phyloP scores from a whole-genome alignment of 2,888 invertebrate genomes.

The Metalampra italica region DNA sequence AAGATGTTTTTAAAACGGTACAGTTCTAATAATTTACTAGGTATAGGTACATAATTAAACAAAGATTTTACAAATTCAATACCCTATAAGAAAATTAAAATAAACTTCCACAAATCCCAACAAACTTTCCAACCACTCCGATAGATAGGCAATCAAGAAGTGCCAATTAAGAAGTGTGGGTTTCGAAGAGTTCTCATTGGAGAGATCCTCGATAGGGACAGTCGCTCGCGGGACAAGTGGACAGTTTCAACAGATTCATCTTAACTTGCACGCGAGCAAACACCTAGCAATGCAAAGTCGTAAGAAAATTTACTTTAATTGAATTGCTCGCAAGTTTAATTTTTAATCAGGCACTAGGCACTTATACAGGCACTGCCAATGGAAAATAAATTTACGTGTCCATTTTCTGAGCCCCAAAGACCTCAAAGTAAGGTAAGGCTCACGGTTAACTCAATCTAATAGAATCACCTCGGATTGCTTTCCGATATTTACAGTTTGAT shows the following conservation, averaged over 20 bases:
- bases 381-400: conserved; percentile 34
- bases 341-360: conserved; percentile 13
- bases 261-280: conserved; percentile 48
- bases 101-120: not conserved
- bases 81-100: no score
- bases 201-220: conserved; percentile 54
- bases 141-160: conserved; percentile 34
- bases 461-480: conserved; percentile 74
- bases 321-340: conserved; percentile 2
- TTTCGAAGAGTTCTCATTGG: conserved; percentile 36
- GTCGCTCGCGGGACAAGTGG: conserved; percentile 25
- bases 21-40: no score
- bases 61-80: conserved; percentile 9
- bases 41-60: no score
- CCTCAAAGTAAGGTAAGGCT: conserved; percentile 48
- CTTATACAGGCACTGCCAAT: conserved; percentile 21
- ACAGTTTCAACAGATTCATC: conserved; percentile 39
- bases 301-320: not conserved
- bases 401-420: conserved; percentile 37
- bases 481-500: conserved; percentile 75
- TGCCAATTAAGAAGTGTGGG: conserved; percentile 59
- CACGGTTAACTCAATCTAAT: conserved; percentile 68
- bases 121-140: not conserved
- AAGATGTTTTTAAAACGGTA: no score
- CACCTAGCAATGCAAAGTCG: conserved; percentile 3